phyloP scores from a whole-genome alignment of 2,113 vertebrate genomes.

The Salvator merianae region DNA sequence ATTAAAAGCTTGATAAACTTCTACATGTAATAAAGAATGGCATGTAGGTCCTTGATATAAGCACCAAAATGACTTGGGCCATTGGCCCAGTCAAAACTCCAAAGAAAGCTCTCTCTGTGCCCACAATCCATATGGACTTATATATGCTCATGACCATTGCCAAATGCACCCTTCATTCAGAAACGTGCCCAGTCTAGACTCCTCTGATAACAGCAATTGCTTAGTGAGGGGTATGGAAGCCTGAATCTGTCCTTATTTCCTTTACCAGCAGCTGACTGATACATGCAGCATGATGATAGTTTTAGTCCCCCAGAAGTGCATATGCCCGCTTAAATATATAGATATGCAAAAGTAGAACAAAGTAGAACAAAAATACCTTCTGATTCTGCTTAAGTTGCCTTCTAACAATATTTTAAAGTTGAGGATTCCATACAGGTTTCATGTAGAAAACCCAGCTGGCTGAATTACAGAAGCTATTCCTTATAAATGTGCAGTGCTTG shows the following conservation, averaged over 20 bases:
- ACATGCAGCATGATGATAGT: neutral
- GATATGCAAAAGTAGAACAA: constrained; percentile 56
- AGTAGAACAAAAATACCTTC: neutral
- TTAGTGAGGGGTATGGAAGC: neutral
- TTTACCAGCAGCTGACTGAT: neutral
- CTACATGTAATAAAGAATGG: no score
- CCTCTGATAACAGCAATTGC: neutral
- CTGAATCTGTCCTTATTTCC: neutral
- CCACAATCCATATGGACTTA: neutral
- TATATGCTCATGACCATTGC: no score
- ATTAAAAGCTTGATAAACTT: neutral
- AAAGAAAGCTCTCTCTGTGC: neutral
- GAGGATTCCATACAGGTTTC: neutral
- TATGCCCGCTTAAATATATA: neutral
- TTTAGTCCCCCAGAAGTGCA: no score
- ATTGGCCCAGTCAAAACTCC: neutral
- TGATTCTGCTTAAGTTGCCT: neutral
- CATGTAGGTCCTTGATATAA: no score
- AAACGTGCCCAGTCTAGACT: neutral
- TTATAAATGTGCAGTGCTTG: neutral
- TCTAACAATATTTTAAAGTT: constrained; percentile 47
- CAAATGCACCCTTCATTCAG: neutral
- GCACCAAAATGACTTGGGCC: no score
- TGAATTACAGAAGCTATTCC: neutral
- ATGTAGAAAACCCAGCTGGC: neutral